These are phyloP conservation scores for Mayetiola destructor DNA, from an alignment of 2,888 invertebrate genomes.

Conservation along the genomic window DNA sequence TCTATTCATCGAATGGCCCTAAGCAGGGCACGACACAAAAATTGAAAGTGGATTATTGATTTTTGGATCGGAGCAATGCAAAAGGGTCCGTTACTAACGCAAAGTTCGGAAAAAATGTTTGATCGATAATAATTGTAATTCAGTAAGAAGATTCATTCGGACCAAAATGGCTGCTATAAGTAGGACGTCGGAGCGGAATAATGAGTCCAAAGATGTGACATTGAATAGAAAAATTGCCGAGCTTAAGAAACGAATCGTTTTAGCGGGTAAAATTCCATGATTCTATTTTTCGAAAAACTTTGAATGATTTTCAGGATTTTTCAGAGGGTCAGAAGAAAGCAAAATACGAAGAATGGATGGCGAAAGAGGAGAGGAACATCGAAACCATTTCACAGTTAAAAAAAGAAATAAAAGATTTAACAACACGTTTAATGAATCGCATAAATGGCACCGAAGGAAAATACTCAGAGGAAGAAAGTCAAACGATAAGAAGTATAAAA, in stretches of 20 bases:
- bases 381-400: slow-evolving; percentile 57
- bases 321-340: slow-evolving; percentile 76
- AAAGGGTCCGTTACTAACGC: too few relatives aligned
- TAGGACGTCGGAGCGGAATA: slow-evolving; percentile 28
- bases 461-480: slow-evolving; percentile 23
- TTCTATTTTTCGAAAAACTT: neutral
- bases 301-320: neutral
- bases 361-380: slow-evolving; percentile 53
- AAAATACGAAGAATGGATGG: slow-evolving; percentile 64
- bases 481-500: slow-evolving; percentile 29
- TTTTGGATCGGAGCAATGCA: neutral
- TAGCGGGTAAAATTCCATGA: slow-evolving; percentile 46
- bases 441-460: slow-evolving; percentile 31
- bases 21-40: too few relatives aligned
- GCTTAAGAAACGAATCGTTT: slow-evolving; percentile 71
- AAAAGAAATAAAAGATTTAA: slow-evolving; percentile 53
- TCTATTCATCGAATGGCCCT: neutral
- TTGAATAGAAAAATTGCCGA: slow-evolving; percentile 66
- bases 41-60: neutral
- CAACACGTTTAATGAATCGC: slow-evolving; percentile 38
- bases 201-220: slow-evolving; percentile 34
- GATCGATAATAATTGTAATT: too few relatives aligned
- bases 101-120: too few relatives aligned
- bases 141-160: too few relatives aligned
- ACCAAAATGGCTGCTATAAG: neutral